Percentiles rank a stretch among this genome's conserved stretches.
Evolutionary conservation across 2,113 vertebrate species (phyloP).

Genomic region (Chaetodon auriga): DNA sequence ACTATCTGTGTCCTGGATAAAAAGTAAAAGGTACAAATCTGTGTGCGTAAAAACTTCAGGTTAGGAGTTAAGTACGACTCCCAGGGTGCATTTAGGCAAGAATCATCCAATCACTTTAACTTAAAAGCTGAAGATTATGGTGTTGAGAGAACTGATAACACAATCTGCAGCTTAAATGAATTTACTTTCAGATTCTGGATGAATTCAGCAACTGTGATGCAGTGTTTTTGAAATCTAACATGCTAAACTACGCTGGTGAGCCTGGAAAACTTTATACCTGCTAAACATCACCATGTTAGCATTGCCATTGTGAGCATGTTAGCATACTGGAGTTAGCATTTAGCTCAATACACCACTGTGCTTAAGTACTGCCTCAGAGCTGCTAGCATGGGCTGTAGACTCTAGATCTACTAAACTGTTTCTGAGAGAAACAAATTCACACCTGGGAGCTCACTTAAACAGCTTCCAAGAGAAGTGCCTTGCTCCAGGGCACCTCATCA

Average conservation of each 20-base stretch:
- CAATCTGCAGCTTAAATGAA: neutral
- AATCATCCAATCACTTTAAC: neutral
- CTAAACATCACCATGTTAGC: neutral
- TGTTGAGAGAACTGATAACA: neutral
- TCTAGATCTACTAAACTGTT: neutral
- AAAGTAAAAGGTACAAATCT: neutral
- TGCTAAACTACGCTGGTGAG: neutral
- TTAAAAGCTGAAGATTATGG: neutral
- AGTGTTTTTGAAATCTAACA: neutral
- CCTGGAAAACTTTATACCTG: neutral
- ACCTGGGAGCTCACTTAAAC: constrained; percentile 13
- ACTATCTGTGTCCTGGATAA: neutral
- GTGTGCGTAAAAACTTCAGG: neutral
- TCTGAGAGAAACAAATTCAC: neutral
- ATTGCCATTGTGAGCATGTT: neutral
- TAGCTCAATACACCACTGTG: neutral
- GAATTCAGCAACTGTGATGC: neutral
- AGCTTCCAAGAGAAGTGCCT: constrained; percentile 12
- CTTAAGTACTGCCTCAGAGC: neutral
- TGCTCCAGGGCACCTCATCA: constrained; percentile 49
- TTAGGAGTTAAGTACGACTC: neutral
- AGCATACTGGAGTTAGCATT: neutral
- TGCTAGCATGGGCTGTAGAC: neutral
- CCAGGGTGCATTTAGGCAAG: neutral
- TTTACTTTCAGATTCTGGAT: neutral